These are phyloP conservation scores for Sarcoramphus papa DNA, from an alignment of 2,797 vertebrate species.

Conservation along the genomic window DNA sequence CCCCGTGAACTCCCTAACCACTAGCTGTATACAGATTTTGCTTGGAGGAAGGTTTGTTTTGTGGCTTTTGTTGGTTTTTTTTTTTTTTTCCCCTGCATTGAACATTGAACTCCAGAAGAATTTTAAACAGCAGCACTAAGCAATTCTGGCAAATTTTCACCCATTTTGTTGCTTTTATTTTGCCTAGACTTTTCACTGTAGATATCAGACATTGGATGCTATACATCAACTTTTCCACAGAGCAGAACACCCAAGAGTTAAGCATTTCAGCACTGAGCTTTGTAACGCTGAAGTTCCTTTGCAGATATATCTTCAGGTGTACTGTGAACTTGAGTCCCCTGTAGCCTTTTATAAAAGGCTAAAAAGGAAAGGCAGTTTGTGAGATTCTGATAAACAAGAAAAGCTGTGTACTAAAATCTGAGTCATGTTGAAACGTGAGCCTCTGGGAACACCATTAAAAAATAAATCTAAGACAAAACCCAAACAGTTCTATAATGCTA, in stretches of 20 bases:
- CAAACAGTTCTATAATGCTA: background rate
- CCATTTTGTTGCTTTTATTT: background rate
- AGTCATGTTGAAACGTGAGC: background rate
- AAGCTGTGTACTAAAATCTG: background rate
- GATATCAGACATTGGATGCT: background rate
- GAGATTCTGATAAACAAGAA: constrained; percentile 9
- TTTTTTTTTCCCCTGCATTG: background rate
- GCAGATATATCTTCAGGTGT: constrained; percentile 2
- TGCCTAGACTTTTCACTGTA: background rate
- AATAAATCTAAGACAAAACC: background rate
- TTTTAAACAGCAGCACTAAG: background rate
- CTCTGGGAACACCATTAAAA: background rate
- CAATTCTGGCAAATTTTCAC: background rate
- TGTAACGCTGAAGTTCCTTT: background rate
- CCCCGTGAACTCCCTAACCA: background rate
- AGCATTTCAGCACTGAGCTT: background rate
- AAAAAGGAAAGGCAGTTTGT: background rate
- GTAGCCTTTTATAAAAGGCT: constrained; percentile 2
- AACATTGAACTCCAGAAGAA: background rate
- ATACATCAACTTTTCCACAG: background rate
- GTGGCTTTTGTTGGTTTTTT: background rate
- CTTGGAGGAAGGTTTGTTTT: background rate
- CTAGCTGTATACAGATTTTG: background rate
- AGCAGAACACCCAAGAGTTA: background rate
- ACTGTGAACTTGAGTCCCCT: background rate